These are phyloP conservation scores for Cabera pusaria DNA, from an alignment of 2,888 invertebrate species.

Conservation along the genomic window DNA sequence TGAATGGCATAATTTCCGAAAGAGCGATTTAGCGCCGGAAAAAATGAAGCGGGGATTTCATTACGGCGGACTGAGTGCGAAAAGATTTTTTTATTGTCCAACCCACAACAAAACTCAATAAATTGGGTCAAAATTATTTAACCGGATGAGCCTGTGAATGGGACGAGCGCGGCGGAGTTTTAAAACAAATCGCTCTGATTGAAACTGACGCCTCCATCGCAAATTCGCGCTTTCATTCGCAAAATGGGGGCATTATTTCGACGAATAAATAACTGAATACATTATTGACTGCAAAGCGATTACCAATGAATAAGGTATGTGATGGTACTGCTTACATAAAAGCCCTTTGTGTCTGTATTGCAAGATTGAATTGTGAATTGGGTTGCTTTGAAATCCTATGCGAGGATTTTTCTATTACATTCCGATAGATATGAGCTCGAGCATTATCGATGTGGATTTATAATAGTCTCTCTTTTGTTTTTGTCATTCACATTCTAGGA, in stretches of 20 bases:
- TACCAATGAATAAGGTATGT: constrained; percentile 18
- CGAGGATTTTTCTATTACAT: constrained; percentile 1
- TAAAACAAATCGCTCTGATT: constrained; percentile 29
- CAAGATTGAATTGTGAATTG: constrained; percentile 11
- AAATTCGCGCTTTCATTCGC: constrained; percentile 20
- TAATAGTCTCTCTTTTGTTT: too few relatives aligned
- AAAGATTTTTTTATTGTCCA: constrained; percentile 34
- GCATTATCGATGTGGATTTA: too few relatives aligned
- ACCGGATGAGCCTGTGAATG: constrained; percentile 32
- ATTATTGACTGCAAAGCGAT: constrained; percentile 19
- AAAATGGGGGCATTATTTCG: constrained; percentile 16
- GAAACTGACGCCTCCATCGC: constrained; percentile 26
- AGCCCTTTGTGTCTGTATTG: constrained; percentile 17
- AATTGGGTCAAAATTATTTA: constrained; percentile 38
- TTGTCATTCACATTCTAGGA: constrained; percentile 1
- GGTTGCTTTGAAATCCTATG: constrained; percentile 6
- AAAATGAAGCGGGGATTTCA: constrained; percentile 26
- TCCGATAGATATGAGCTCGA: constrained; percentile 5
- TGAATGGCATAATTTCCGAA: constrained; percentile 25
- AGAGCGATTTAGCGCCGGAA: constrained; percentile 24
- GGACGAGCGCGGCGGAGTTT: constrained; percentile 17
- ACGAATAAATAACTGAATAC: constrained; percentile 20
- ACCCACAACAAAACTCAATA: constrained; percentile 33
- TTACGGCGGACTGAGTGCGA: constrained; percentile 25
- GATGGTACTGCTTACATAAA: constrained; percentile 15